Percentiles rank a stretch among this genome's conserved stretches.
These are phyloP conservation scores for Drosophila barbarae DNA, from an alignment of 2,888 invertebrate species.

Conservation along the genomic window DNA sequence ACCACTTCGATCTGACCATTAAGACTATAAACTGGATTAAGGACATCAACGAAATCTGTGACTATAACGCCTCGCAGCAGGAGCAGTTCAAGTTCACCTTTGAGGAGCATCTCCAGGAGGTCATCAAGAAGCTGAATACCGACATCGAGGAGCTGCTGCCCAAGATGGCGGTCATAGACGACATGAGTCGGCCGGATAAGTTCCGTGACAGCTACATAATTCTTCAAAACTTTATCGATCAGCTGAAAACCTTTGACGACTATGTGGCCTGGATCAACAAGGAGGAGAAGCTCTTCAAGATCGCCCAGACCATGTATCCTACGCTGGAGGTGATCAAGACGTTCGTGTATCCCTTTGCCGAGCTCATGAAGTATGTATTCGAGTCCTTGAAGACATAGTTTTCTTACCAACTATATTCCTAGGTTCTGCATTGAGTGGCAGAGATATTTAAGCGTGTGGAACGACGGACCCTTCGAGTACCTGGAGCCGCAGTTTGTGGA, in stretches of 20 bases:
- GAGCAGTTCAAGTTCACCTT: constrained; percentile 91
- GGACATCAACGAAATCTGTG: constrained; percentile 89
- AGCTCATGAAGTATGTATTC: constrained; percentile 83
- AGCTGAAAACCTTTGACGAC: constrained; percentile 87
- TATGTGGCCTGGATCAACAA: constrained; percentile 92
- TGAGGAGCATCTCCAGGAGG: constrained; percentile 88
- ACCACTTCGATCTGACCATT: constrained; percentile 90
- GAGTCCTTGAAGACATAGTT: background rate
- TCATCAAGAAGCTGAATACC: constrained; percentile 85
- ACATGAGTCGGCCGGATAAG: constrained; percentile 90
- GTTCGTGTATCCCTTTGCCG: constrained; percentile 86
- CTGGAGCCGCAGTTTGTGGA: constrained; percentile 89
- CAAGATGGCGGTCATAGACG: constrained; percentile 87
- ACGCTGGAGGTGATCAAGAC: constrained; percentile 89
- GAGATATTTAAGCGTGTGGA: constrained; percentile 91
- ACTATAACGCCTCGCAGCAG: constrained; percentile 87
- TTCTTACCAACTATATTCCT: background rate
- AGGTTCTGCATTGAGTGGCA: constrained; percentile 86
- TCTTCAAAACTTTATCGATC: constrained; percentile 87
- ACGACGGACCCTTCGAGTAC: constrained; percentile 95
- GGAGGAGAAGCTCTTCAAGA: constrained; percentile 91
- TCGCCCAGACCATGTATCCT: constrained; percentile 87
- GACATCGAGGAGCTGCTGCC: constrained; percentile 87
- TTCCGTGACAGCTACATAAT: constrained; percentile 89
- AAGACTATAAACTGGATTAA: constrained; percentile 90